Evolutionary conservation across 2,797 vertebrate species (phyloP).

Genomic region (Miichthys miiuy): DNA sequence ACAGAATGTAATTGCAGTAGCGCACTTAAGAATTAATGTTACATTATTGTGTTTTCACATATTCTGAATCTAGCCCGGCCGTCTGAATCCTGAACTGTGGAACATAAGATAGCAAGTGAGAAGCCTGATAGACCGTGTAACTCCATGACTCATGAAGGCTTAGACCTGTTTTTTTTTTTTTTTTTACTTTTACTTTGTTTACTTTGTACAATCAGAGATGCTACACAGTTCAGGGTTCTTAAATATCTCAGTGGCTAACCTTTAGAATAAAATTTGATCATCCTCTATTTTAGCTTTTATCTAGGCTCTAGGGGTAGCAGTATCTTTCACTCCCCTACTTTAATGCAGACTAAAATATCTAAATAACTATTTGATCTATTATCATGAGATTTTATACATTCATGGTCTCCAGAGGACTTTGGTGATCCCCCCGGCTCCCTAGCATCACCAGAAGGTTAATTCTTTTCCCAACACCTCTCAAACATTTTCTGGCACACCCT

Average conservation of each 20-base stretch:
- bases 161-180: not conserved
- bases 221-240: not conserved
- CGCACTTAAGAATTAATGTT: constrained; percentile 51
- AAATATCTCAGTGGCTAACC: not conserved
- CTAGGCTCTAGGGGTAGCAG: no score
- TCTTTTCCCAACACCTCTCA: no score
- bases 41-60: constrained; percentile 49
- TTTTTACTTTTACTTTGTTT: not conserved
- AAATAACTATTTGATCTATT: not conserved
- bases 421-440: no score
- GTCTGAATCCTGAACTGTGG: constrained; percentile 30
- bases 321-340: not conserved
- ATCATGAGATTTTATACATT: not conserved
- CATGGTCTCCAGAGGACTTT: not conserved
- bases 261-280: not conserved
- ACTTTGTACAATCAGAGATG: constrained; percentile 6
- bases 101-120: not conserved
- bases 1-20: constrained; percentile 54
- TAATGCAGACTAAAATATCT: not conserved
- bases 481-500: no score
- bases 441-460: not conserved
- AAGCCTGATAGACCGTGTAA: constrained; percentile 6
- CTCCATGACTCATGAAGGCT: constrained; percentile 20
- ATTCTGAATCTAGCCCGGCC: constrained; percentile 22
- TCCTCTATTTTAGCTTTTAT: not conserved